These are phyloP conservation scores for Arenaria interpres DNA, from an alignment of 2,113 vertebrate species.

Conservation along the genomic window DNA sequence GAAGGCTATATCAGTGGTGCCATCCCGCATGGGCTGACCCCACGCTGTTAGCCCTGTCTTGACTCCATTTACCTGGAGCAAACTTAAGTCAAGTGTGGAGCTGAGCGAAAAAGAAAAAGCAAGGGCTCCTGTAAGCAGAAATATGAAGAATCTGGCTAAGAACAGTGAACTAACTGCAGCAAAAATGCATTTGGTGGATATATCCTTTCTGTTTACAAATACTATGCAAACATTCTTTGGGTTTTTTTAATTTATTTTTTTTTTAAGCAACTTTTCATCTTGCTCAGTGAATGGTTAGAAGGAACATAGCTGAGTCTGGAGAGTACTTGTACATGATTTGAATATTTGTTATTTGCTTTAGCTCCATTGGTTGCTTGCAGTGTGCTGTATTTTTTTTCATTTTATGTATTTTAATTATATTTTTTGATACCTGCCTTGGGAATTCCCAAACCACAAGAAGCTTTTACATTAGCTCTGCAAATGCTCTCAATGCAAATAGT, in stretches of 20 bases:
- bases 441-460: conserved; percentile 62
- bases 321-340: not conserved
- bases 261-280: conserved; percentile 38
- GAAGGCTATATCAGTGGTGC: not conserved
- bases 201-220: conserved; percentile 10
- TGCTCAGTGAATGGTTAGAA: not conserved
- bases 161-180: not conserved
- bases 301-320: not conserved
- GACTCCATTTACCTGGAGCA: not conserved
- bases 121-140: not conserved
- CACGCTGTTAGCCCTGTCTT: not conserved
- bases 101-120: not conserved
- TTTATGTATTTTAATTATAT: not conserved
- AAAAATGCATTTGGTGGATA: not conserved
- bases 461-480: conserved; percentile 39
- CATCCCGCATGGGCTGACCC: not conserved
- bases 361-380: not conserved
- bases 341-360: conserved; percentile 37
- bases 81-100: not conserved
- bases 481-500: conserved; percentile 34
- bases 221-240: not conserved
- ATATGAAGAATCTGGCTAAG: not conserved
- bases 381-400: not conserved
- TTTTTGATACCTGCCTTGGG: conserved; percentile 42
- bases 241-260: not conserved